Conservation (phyloP, 2,113 vertebrate genomes). For the Cynopterus brachyotis region DNA sequence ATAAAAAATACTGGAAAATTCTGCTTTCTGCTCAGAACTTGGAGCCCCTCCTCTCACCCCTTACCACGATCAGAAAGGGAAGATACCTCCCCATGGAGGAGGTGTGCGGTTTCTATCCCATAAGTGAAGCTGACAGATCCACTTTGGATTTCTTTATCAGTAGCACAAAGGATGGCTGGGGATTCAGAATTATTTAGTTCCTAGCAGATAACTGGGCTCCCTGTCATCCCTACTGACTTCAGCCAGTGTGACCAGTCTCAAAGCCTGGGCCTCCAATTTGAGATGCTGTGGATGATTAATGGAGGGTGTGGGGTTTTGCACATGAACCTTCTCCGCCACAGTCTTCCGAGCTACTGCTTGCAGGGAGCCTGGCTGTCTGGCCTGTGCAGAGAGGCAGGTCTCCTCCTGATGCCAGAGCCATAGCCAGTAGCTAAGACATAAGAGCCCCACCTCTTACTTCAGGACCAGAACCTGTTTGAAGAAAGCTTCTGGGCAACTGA, state of each 20-base stretch:
- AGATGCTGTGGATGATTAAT: background rate
- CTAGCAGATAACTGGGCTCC: background rate
- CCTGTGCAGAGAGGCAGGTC: background rate
- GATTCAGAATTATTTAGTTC: background rate
- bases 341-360: conserved; percentile 34
- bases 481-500: background rate
- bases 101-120: background rate
- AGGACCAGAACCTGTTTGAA: background rate
- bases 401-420: background rate
- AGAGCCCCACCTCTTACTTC: background rate
- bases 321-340: conserved; percentile 36
- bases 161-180: background rate
- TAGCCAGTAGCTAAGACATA: background rate
- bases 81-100: background rate
- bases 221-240: background rate
- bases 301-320: conserved; percentile 6
- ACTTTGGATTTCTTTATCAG: background rate
- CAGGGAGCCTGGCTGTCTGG: background rate
- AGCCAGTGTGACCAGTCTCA: background rate
- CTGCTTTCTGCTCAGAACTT: background rate
- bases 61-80: background rate
- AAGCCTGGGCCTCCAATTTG: background rate
- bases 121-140: background rate
- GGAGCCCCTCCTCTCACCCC: background rate
- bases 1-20: background rate